Percentiles rank a stretch among this genome's conserved stretches.
These are phyloP conservation scores for Paramisgurnus dabryanus DNA, from an alignment of 2,113 vertebrate species.

Conservation along the genomic window DNA sequence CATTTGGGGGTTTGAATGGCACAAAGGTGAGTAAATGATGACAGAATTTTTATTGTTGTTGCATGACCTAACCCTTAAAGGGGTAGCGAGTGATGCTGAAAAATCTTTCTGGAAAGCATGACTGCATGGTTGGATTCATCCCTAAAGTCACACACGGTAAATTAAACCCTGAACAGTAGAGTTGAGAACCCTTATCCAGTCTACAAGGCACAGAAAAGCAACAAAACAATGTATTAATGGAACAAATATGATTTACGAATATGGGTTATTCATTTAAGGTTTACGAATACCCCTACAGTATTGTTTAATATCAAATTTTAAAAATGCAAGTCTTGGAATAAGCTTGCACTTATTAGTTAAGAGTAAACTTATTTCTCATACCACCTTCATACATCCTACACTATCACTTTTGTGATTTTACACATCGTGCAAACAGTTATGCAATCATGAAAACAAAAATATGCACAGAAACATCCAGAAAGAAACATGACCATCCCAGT, in stretches of 20 bases:
- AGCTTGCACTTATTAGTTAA: background rate
- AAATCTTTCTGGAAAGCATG: slow-evolving; percentile 44
- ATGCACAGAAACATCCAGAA: background rate
- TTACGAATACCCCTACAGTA: background rate
- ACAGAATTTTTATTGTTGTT: no score
- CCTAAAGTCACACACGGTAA: slow-evolving; percentile 11
- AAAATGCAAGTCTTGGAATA: background rate
- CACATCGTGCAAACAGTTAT: background rate
- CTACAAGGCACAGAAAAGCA: slow-evolving; percentile 9
- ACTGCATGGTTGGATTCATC: slow-evolving; percentile 38
- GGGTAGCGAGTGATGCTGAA: slow-evolving; percentile 10
- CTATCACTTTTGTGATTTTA: background rate
- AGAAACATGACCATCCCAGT: background rate
- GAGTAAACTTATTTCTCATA: background rate
- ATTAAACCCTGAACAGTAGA: slow-evolving; percentile 3
- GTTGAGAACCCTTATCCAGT: background rate
- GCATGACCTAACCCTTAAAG: no score
- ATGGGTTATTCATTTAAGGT: background rate
- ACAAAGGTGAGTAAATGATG: no score
- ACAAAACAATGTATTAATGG: slow-evolving; percentile 18
- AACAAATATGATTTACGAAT: background rate
- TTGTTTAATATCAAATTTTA: background rate
- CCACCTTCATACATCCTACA: background rate
- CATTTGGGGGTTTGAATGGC: no score
- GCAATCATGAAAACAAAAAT: background rate